phyloP scores from a whole-genome alignment of 2,113 vertebrate genomes.

The Spermophilus dauricus region DNA sequence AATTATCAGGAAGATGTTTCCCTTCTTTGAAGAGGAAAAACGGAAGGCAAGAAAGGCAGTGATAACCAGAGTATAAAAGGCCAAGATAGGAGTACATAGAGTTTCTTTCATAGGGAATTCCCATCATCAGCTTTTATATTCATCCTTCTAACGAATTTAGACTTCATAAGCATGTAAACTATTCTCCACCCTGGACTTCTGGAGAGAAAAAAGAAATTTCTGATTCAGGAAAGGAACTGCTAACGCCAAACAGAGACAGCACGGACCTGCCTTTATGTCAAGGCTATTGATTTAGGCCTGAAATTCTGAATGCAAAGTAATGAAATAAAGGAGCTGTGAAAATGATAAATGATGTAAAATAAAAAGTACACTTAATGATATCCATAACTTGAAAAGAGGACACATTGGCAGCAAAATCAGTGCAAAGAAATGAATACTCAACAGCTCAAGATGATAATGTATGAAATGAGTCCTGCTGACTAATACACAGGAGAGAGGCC shows the following conservation, averaged over 20 bases:
- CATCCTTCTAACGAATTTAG: background rate
- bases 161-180: background rate
- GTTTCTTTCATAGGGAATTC: background rate
- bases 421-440: background rate
- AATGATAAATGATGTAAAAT: slow-evolving; percentile 27
- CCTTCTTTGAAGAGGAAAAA: background rate
- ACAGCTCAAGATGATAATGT: background rate
- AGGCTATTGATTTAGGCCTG: slow-evolving; percentile 4
- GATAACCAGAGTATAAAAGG: no score
- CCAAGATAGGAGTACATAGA: fast-evolving
- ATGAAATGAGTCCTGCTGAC: background rate
- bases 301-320: slow-evolving; percentile 67
- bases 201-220: background rate
- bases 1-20: slow-evolving; percentile 49
- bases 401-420: slow-evolving; percentile 54
- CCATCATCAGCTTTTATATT: background rate
- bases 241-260: background rate
- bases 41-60: background rate
- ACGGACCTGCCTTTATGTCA: slow-evolving; percentile 24
- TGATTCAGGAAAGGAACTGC: background rate
- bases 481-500: background rate
- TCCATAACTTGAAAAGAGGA: slow-evolving; percentile 55
- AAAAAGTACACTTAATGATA: slow-evolving; percentile 61
- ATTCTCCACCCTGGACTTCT: background rate
- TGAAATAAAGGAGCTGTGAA: slow-evolving; percentile 61